phyloP scores from a whole-genome alignment of 1,140 invertebrate genomes.

The Daktulosphaira vitifoliae region DNA sequence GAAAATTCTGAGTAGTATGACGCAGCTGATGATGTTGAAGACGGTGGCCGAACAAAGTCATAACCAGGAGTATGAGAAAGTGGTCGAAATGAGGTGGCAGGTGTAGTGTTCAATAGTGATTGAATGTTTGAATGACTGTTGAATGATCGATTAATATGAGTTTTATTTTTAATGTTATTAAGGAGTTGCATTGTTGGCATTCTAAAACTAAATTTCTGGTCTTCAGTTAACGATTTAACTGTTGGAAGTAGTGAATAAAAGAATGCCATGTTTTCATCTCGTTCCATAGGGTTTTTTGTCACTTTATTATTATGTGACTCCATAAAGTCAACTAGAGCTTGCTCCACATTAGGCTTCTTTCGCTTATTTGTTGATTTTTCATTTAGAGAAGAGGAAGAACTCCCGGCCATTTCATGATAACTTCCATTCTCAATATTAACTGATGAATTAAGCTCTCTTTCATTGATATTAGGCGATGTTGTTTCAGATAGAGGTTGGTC shows the following conservation, averaged over 20 bases:
- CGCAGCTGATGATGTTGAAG: neutral
- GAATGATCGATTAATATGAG: neutral
- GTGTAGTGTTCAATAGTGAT: neutral
- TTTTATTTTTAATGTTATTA: conserved; percentile 12
- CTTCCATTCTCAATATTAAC: conserved; percentile 2
- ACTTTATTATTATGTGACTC: neutral
- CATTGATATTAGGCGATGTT: neutral
- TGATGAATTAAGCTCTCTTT: conserved; percentile 6
- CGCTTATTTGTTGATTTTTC: neutral
- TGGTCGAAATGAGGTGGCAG: neutral
- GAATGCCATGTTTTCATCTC: conserved; percentile 8
- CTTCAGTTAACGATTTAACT: conserved; percentile 8
- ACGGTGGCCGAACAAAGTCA: neutral
- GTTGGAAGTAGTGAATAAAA: conserved; percentile 12
- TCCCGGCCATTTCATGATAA: neutral
- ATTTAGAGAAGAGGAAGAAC: neutral
- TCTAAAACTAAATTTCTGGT: conserved; percentile 10
- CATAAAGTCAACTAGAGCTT: conserved; percentile 7
- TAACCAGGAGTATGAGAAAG: neutral
- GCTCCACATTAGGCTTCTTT: neutral
- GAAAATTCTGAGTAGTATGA: conserved; percentile 7
- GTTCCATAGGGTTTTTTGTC: neutral
- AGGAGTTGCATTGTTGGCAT: conserved; percentile 7
- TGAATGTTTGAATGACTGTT: neutral
- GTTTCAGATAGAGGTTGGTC: neutral